Evolutionary conservation across 2,888 invertebrate genomes (phyloP).

Genomic region (Neria commutata): DNA sequence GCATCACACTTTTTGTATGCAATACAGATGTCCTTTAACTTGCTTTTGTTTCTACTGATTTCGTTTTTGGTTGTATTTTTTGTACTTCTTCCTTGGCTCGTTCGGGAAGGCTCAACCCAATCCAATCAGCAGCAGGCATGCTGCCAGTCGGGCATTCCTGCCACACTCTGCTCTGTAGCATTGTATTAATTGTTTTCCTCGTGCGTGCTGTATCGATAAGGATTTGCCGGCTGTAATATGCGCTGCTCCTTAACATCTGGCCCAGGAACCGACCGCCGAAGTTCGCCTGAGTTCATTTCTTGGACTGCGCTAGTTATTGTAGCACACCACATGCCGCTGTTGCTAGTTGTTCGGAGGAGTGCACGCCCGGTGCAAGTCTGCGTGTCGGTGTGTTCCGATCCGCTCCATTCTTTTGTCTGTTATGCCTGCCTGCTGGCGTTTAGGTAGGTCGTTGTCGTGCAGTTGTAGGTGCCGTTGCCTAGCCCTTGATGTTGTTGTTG

Average conservation of each 20-base stretch:
- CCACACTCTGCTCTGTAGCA: slow-evolving; percentile 4
- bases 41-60: not conserved
- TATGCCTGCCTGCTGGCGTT: not conserved
- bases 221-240: slow-evolving; percentile 28
- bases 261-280: slow-evolving; percentile 1
- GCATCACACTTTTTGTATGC: too few species aligned
- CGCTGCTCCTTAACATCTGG: slow-evolving; percentile 5
- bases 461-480: slow-evolving; percentile 6
- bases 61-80: not conserved
- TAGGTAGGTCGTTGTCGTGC: slow-evolving; percentile 4
- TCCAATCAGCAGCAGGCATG: slow-evolving; percentile 35
- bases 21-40: not conserved
- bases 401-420: not conserved
- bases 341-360: not conserved
- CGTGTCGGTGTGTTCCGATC: not conserved
- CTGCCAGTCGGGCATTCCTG: too few species aligned
- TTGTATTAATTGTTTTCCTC: not conserved
- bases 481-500: slow-evolving; percentile 1
- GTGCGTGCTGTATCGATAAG: not conserved
- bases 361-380: not conserved
- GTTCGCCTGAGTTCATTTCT: slow-evolving; percentile 10
- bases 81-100: too few species aligned
- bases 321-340: not conserved
- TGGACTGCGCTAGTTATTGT: not conserved
- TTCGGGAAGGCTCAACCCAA: slow-evolving; percentile 10